Percentiles rank a stretch among this genome's conserved stretches.
phyloP scores from a whole-genome alignment of 2,888 invertebrate species.

The Eledone cirrhosa region DNA sequence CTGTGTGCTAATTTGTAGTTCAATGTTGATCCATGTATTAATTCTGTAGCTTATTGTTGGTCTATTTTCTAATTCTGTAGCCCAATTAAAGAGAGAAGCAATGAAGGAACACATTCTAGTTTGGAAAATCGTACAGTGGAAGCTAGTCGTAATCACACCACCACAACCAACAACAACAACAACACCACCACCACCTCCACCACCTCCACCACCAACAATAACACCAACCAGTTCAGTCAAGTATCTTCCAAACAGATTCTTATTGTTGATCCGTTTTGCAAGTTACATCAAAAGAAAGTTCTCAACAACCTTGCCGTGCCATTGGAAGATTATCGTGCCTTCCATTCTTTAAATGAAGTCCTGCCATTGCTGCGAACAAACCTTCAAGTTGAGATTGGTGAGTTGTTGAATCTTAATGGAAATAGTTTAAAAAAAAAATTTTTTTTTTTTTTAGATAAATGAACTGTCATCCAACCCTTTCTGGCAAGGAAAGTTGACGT shows the following conservation, averaged over 20 bases:
- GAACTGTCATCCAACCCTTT: no score
- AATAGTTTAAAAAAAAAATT: no score
- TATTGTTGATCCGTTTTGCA: background rate
- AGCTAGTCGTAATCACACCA: constrained; percentile 31
- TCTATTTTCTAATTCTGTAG: constrained; percentile 39
- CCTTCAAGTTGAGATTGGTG: background rate
- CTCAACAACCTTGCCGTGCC: background rate
- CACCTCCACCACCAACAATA: constrained; percentile 33
- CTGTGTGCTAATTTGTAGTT: no score
- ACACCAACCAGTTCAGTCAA: constrained; percentile 13
- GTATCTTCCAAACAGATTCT: background rate
- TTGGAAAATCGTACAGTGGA: constrained; percentile 36
- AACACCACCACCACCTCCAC: no score
- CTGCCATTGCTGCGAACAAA: background rate
- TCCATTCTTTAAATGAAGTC: background rate
- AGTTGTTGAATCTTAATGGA: background rate
- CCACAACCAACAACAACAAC: no score
- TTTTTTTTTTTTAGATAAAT: no score
- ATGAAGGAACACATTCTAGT: constrained; percentile 44
- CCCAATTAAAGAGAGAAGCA: constrained; percentile 61
- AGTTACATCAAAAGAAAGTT: background rate
- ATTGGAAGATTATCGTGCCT: background rate
- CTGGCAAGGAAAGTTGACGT: no score
- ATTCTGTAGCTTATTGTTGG: no score
- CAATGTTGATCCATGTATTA: no score